Evolutionary conservation across 1,140 invertebrate species (phyloP), one percentile per base, ranked within the genome.

Genomic region (Globodera ellingtonae): DNA sequence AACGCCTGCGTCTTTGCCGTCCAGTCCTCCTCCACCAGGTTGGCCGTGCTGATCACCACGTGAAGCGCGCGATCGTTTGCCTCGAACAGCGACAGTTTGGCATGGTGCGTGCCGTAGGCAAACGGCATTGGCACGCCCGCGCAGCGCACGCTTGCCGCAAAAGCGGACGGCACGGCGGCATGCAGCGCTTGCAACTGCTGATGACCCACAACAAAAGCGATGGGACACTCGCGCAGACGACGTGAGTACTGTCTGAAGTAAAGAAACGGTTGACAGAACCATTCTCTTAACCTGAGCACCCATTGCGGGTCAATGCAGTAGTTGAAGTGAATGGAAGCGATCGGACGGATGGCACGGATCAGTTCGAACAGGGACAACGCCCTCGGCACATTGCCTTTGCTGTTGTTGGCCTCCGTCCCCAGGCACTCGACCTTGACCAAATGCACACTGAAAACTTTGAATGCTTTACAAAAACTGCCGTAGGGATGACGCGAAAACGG

Each of bases 261-360:
- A 21, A 77, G 66, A 76, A 35, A 10, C 52, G 50, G 50, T 13
- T 15, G 35, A 82, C 35, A 18, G 24, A 80, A 44, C 47, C 78
- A n/a, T 69, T 70, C 52, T 44, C 7, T 52, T 24, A 13, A 81
- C 80, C 52, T 79, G 4, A 81, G 46, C 21, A 81, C 80, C 47
- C 67, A 81, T 35, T 56, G 66, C 15, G 80, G 80, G 50, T 81
- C 80, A 66, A 79, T 80, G 62, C 79, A 81, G 48, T 66, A 81
- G 52, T 77, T 81, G 72, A 81, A 81, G 52, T 81, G 80, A 44
- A 81, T 81, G 24, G 80, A 81, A n/a, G 80, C 80, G 35, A 82
- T 73, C 21, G 80, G 80, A 3, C 72, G 18, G 21, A 81, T 71
- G 46, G 50, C 50, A 6, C 74, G 21, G 21, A 81, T 81, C 13